Evolutionary conservation across 2,113 vertebrate species (phyloP).

Genomic region (Gavia stellata): DNA sequence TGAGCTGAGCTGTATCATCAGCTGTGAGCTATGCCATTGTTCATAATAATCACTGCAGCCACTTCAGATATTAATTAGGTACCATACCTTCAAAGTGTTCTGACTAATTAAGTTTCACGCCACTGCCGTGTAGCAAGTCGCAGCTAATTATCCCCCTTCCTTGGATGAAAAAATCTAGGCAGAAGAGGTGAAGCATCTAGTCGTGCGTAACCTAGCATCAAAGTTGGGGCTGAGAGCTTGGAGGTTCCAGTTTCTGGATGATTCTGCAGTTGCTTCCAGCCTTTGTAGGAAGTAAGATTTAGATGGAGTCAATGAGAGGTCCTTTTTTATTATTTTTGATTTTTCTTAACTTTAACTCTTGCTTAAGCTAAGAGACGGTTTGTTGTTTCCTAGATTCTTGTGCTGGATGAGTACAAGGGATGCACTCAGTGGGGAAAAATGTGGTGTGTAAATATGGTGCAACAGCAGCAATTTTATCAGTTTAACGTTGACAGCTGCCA

Average conservation of each 20-base stretch:
- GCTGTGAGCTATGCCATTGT: not conserved
- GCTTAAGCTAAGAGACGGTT: not conserved
- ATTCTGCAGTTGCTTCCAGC: not conserved
- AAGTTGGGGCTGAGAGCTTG: not conserved
- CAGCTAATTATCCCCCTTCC: not conserved
- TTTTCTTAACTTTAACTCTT: not conserved
- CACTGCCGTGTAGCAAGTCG: not conserved
- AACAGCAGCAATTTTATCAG: not conserved
- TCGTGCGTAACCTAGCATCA: not conserved
- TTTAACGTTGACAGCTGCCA: not conserved
- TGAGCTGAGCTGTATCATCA: not conserved
- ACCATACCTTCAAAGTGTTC: not conserved
- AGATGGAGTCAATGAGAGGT: not conserved
- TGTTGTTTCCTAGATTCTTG: not conserved
- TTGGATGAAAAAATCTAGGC: not conserved
- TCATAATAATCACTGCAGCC: not conserved
- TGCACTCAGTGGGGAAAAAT: not conserved
- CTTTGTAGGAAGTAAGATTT: not conserved
- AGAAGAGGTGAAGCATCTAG: not conserved
- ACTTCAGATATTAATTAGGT: not conserved
- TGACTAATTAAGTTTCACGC: not conserved
- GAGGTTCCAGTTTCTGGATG: not conserved
- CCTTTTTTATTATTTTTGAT: not conserved
- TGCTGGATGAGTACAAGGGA: not conserved
- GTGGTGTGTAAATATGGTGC: not conserved